Evolutionary conservation across 64 coral and sea anemone species (phyloP).

Genomic region (Cladopsammia gracilis): DNA sequence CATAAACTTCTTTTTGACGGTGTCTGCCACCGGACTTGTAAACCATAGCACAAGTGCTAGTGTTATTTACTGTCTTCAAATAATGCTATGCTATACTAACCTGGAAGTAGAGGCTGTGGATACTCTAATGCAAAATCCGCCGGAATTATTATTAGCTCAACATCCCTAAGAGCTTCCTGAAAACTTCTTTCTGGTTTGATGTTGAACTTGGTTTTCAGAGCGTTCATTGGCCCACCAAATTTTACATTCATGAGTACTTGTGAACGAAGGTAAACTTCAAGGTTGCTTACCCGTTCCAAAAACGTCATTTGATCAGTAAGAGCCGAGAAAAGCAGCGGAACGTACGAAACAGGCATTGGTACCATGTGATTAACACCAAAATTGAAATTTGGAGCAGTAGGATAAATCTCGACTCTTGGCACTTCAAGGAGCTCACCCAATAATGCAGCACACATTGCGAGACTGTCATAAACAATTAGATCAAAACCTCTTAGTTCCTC

Average conservation of each 20-base stretch:
- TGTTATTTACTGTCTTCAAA: no score
- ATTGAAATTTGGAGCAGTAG: not conserved
- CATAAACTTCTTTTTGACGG: no score
- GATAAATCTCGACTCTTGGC: constrained; percentile 21
- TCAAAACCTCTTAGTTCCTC: constrained; percentile 37
- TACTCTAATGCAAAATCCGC: constrained; percentile 60
- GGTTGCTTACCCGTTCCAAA: constrained; percentile 35
- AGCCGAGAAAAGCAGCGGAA: constrained; percentile 29
- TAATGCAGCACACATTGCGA: constrained; percentile 16
- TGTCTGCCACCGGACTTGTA: no score
- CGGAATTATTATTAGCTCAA: constrained; percentile 43
- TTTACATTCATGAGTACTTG: not conserved
- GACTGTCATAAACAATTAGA: constrained; percentile 34
- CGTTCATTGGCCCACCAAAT: not conserved
- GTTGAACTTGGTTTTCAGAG: constrained; percentile 6
- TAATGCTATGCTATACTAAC: not conserved
- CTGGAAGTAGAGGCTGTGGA: constrained; percentile 60
- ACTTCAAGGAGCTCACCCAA: constrained; percentile 32
- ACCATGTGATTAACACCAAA: not conserved
- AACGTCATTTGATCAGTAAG: constrained; percentile 61
- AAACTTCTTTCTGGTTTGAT: constrained; percentile 37
- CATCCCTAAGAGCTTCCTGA: constrained; percentile 36
- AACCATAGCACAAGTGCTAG: no score
- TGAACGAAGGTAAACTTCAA: not conserved
- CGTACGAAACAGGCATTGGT: constrained; percentile 59